Conservation (phyloP, 1,140 invertebrate genomes). For the Cecropterus lyciades region DNA sequence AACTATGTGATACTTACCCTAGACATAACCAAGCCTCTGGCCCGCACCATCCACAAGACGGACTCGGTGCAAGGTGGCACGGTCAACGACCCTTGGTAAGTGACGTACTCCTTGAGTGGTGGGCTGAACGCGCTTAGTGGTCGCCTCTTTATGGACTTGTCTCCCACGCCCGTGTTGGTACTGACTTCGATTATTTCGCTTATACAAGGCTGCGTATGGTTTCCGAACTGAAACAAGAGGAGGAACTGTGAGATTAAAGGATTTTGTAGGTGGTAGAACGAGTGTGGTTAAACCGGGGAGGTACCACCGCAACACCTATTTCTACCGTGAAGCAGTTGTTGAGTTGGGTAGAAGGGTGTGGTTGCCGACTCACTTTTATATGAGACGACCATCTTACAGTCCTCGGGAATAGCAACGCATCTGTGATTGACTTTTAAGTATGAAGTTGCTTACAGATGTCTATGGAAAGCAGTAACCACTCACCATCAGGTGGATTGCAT, state of each 20-base stretch:
- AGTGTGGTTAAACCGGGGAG: too few relatives aligned
- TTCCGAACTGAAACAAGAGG: conserved; percentile 46
- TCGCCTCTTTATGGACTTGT: conserved; percentile 17
- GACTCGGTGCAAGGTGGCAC: conserved; percentile 62
- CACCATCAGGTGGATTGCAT: too few relatives aligned
- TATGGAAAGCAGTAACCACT: too few relatives aligned
- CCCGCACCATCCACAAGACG: conserved; percentile 63
- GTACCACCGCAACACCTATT: too few relatives aligned
- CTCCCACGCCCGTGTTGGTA: not conserved
- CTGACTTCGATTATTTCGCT: conserved; percentile 39
- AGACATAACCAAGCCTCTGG: conserved; percentile 46
- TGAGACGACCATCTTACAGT: too few relatives aligned
- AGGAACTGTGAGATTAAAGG: not conserved
- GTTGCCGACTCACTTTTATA: too few relatives aligned
- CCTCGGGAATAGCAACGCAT: too few relatives aligned
- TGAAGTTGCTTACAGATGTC: too few relatives aligned
- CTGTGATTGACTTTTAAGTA: too few relatives aligned
- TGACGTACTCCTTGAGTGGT: conserved; percentile 56
- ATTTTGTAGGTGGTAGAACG: not conserved
- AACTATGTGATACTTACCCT: conserved; percentile 43
- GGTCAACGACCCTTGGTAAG: conserved; percentile 67
- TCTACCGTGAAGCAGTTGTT: too few relatives aligned
- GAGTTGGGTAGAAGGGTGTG: too few relatives aligned
- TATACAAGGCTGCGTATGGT: conserved; percentile 47
- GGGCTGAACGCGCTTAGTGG: conserved; percentile 54